These are phyloP conservation scores for Salvator merianae DNA, from an alignment of 2,113 vertebrate species.

Conservation along the genomic window DNA sequence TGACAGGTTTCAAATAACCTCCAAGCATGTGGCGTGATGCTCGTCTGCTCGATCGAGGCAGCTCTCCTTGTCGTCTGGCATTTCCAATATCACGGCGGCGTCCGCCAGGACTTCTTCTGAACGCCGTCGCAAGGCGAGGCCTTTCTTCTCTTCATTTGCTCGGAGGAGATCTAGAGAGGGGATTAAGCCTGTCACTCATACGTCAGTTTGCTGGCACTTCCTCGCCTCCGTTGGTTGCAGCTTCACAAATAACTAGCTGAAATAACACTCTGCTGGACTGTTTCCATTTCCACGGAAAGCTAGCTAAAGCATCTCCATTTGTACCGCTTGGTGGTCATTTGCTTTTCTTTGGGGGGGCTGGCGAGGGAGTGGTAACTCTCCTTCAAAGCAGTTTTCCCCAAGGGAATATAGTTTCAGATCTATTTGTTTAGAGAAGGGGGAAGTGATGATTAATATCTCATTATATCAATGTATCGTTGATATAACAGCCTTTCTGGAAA, in stretches of 20 bases:
- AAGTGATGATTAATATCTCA: too few species aligned
- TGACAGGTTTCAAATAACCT: conserved; percentile 84
- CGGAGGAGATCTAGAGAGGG: conserved; percentile 81
- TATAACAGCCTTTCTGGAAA: too few species aligned
- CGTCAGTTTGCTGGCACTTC: conserved; percentile 81
- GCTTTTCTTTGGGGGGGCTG: conserved; percentile 18
- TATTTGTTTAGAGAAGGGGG: too few species aligned
- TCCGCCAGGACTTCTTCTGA: conserved; percentile 77
- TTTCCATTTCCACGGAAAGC: conserved; percentile 53
- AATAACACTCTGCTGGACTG: conserved; percentile 43
- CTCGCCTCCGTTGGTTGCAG: conserved; percentile 78
- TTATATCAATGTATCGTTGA: too few species aligned
- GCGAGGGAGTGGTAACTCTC: background rate
- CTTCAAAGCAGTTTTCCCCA: background rate
- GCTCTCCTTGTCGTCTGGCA: conserved; percentile 79
- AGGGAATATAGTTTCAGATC: background rate
- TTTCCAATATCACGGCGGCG: conserved; percentile 81
- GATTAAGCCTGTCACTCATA: conserved; percentile 82
- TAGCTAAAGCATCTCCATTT: conserved; percentile 43
- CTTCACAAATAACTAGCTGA: conserved; percentile 67
- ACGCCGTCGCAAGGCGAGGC: conserved; percentile 79
- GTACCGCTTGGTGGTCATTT: conserved; percentile 12
- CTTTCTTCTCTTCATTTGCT: conserved; percentile 79
- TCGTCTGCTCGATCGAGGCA: conserved; percentile 81
- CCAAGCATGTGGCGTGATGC: conserved; percentile 75